Base-by-base conservation (phyloP, 92 coral and sea anemone species). In the Pocillopora grandis region DNA sequence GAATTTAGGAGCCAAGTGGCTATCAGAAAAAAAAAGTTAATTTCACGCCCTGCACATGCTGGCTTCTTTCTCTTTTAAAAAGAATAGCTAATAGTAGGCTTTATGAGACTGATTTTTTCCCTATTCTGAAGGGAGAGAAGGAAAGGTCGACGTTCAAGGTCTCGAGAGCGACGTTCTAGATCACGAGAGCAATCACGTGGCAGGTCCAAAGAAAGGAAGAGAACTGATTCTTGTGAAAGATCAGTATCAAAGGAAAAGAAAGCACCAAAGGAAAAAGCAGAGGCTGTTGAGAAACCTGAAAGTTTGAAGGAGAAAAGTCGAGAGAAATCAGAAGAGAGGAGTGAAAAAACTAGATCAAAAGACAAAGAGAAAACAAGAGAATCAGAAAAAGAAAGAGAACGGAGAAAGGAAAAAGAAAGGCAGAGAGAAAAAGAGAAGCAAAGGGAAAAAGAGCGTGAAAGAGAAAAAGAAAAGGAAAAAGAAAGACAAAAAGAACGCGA, bases 71-170 rank as follows among this genome's bases (percentile, higher is more conserved):
- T 42, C 52, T 42, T 42, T 42, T 3, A 7, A 42, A 42, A 42
- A 7, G 6, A 42, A 42, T 42, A 7, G 52, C 52, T 42, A 42
- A 42, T 42, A 42, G 8, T 42, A 42, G 8, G 52, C 52, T 42
- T 42, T 42, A 42, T 42, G 52, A 2, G 8, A 42, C 52, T 42
- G 52, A 42, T 42, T 42, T 42, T 42, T 70, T 52, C 36, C 35
- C 75, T 15, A 68, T 72, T 76, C 9, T 84, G 27, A 60, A 91
- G 95, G 87, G 98, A 94, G 52, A 88, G 92, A 42, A 80, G 90
- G 66, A 78, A 76, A 76, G 75, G 92, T 52, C 87, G 89, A 8
- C 90, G 92, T 57, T 93, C 97, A 36, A 86, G 89, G 79, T 91
- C 98, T 21, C 86, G 81, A 71, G 97, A 75, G 58, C 73, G 75